A percentile compares a stretch with the other conserved stretches of the same genome.
These are phyloP conservation scores for Botia almorhae DNA, from an alignment of 2,797 vertebrate genomes.

Conservation along the genomic window DNA sequence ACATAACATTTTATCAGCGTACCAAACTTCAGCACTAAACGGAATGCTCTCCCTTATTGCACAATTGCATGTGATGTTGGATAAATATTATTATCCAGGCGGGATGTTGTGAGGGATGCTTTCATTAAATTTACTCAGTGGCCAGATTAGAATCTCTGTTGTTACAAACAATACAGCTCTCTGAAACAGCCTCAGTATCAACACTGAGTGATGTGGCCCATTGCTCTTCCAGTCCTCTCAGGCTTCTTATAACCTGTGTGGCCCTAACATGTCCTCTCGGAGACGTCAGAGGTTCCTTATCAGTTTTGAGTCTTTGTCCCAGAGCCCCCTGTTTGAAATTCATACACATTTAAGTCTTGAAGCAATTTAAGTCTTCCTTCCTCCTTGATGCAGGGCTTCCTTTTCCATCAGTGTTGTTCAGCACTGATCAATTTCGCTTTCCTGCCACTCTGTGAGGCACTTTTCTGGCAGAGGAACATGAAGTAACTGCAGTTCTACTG, in stretches of 20 bases:
- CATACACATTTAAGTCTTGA: slow-evolving; percentile 52
- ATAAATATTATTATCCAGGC: slow-evolving; percentile 63
- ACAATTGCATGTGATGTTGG: slow-evolving; percentile 63
- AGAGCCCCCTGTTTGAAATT: slow-evolving; percentile 54
- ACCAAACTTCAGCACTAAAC: slow-evolving; percentile 39
- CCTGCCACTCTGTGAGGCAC: slow-evolving; percentile 28
- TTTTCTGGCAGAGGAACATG: slow-evolving; percentile 15
- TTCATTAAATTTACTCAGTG: slow-evolving; percentile 57
- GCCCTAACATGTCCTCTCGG: slow-evolving; percentile 51
- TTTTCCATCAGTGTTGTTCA: slow-evolving; percentile 57
- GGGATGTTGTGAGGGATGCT: slow-evolving; percentile 63
- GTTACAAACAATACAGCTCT: slow-evolving; percentile 61
- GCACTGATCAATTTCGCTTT: slow-evolving; percentile 48
- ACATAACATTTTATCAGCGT: slow-evolving; percentile 51
- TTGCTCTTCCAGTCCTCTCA: slow-evolving; percentile 46
- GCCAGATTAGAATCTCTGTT: slow-evolving; percentile 64
- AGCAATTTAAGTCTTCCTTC: slow-evolving; percentile 65
- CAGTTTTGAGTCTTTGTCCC: slow-evolving; percentile 56
- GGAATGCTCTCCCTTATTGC: slow-evolving; percentile 55
- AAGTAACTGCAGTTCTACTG: not conserved
- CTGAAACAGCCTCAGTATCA: slow-evolving; percentile 58
- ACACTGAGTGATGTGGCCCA: slow-evolving; percentile 48
- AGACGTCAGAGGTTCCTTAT: slow-evolving; percentile 65
- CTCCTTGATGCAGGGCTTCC: slow-evolving; percentile 63
- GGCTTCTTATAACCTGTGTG: slow-evolving; percentile 60